These are phyloP conservation scores for Tachina lurida DNA, from an alignment of 2,888 invertebrate genomes.

Conservation along the genomic window DNA sequence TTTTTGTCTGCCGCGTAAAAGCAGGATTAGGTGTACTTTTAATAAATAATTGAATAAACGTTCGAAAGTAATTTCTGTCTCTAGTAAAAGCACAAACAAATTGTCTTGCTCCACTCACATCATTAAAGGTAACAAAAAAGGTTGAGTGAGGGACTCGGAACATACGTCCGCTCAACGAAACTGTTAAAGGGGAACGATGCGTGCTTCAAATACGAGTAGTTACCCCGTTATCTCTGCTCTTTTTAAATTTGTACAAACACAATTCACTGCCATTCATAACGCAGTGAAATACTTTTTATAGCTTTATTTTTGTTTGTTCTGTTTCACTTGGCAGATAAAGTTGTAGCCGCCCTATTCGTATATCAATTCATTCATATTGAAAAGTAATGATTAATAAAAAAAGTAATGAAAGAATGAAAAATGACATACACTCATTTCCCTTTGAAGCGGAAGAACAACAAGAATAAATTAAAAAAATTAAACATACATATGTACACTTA, in stretches of 20 bases:
- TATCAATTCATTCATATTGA: conserved; percentile 68
- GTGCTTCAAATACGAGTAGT: conserved; percentile 34
- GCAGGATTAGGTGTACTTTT: not conserved
- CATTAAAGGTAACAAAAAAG: not conserved
- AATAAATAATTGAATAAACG: conserved; percentile 35
- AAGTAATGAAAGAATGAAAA: conserved; percentile 4
- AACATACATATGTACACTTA: too few relatives aligned
- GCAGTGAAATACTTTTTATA: conserved; percentile 28
- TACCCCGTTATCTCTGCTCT: conserved; percentile 12
- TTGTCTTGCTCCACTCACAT: conserved; percentile 16
- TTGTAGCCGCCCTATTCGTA: conserved; percentile 20
- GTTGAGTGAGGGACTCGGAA: not conserved
- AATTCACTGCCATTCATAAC: conserved; percentile 65
- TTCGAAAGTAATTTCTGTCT: conserved; percentile 41
- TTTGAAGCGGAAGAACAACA: not conserved
- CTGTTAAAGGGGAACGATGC: not conserved
- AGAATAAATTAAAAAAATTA: conserved; percentile 8
- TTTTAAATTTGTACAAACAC: conserved; percentile 8
- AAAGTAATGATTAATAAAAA: conserved; percentile 42
- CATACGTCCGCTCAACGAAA: not conserved
- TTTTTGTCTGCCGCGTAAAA: too few relatives aligned
- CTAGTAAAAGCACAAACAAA: conserved; percentile 34
- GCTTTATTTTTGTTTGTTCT: conserved; percentile 38
- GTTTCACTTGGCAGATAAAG: conserved; percentile 60
- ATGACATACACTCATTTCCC: conserved; percentile 28